These are phyloP conservation scores for Ladona fulva DNA, from an alignment of 1,140 invertebrate species.

Conservation along the genomic window DNA sequence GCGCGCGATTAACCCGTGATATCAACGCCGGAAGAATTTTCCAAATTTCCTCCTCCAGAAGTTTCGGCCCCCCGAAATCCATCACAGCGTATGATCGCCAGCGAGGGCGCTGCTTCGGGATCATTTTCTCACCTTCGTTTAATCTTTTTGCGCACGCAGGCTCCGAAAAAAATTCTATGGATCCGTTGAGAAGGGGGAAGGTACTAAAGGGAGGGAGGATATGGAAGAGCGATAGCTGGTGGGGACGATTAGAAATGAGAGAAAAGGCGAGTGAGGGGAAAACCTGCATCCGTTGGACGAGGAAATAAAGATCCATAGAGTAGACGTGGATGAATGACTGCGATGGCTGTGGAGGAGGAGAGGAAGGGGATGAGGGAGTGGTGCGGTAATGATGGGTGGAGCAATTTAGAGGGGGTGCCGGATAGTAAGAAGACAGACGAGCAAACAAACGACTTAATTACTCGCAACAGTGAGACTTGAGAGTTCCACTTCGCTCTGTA, in stretches of 20 bases:
- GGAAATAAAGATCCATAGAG: neutral
- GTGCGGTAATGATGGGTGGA: neutral
- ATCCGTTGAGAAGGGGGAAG: neutral
- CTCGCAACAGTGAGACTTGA: too few relatives aligned
- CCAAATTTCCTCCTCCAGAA: neutral
- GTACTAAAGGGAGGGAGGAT: neutral
- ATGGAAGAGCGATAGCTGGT: neutral
- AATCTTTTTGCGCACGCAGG: neutral
- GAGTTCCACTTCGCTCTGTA: too few relatives aligned
- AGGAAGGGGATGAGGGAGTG: neutral
- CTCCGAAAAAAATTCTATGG: too few relatives aligned
- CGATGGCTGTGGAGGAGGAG: too few relatives aligned
- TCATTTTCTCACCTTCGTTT: neutral
- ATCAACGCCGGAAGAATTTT: too few relatives aligned
- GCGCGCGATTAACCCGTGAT: too few relatives aligned
- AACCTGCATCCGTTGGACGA: neutral
- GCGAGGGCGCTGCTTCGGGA: too few relatives aligned
- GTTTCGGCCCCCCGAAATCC: neutral
- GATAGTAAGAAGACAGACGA: too few relatives aligned
- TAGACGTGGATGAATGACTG: neutral
- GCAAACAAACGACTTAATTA: too few relatives aligned
- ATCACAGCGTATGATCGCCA: neutral
- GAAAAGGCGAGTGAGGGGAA: too few relatives aligned
- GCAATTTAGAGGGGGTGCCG: too few relatives aligned
- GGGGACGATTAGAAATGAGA: neutral